phyloP scores from a whole-genome alignment of 2,113 vertebrate genomes.

The Oreochromis niloticus region DNA sequence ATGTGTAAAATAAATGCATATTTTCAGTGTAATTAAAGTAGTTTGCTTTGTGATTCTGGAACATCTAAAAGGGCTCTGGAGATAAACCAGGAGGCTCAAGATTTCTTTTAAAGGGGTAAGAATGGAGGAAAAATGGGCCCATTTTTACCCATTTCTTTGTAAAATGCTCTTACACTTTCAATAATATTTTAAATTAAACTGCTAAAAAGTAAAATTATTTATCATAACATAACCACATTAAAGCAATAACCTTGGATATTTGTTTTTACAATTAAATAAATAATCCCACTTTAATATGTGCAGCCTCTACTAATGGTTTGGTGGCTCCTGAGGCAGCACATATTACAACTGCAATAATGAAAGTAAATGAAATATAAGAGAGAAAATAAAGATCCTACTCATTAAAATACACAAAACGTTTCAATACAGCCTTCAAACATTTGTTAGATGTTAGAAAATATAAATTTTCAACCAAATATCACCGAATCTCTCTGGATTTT shows the following conservation, averaged over 20 bases:
- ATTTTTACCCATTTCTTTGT: not conserved
- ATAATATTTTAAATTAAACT: not conserved
- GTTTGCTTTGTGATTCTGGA: not conserved
- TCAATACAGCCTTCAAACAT: accelerated
- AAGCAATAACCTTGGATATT: not conserved
- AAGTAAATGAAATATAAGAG: not conserved
- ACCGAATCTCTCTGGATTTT: not conserved
- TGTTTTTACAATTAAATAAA: not conserved
- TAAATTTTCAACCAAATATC: accelerated
- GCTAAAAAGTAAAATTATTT: not conserved
- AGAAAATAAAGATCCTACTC: not conserved
- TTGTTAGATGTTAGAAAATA: not conserved
- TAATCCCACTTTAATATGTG: not conserved
- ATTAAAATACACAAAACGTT: not conserved
- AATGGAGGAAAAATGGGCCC: not conserved
- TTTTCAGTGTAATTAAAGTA: not conserved
- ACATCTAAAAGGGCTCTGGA: not conserved
- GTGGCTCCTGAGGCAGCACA: not conserved
- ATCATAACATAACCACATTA: not conserved
- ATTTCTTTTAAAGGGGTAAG: not conserved
- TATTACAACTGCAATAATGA: not conserved
- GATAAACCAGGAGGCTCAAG: not conserved
- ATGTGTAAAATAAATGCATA: not conserved
- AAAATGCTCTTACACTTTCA: not conserved
- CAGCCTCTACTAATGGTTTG: not conserved